Base-by-base conservation (phyloP, 2,113 vertebrate species). In the Nesogale talazaci region DNA sequence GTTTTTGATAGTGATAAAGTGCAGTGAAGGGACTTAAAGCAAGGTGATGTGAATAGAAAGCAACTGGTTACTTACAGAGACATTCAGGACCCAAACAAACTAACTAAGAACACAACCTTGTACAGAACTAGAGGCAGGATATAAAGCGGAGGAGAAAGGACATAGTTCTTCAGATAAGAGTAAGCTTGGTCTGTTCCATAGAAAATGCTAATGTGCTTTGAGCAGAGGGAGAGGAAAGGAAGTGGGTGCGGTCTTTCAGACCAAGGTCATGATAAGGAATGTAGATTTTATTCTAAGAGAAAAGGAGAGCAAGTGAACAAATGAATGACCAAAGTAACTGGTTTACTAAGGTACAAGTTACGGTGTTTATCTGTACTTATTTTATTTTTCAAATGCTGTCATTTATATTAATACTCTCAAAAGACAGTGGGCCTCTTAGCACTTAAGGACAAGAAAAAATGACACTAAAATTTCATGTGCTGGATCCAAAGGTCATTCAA, bases 241-340 rank as follows among this genome's bases (percentile, higher is more conserved):
- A 17, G 2, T 36, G 10, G 40, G 8, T 56, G 40, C 46, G 1
- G 12, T 38, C 67, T 22, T 29, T 52, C 29, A 40, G 56, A 61
- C 23, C 34, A 84, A 90, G 8, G 12, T 57, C 27, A 6, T 1
- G 31, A 52, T 61, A 8, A 61, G 12, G 10, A 31, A n/a, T 56
- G 88, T 59, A 61, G 36, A 42, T 86, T 83, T 93, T 69, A 19
- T 78, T 92, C 61, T 70, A 31, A 72, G 70, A 80, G 6, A 23
- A 52, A 72, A 83, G 81, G 25, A 79, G 14, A 91, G 31, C 14
- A 61, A 25, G 25, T 27, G 63, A 25, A 29, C 23, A 65, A 25
- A 10, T 27, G 22, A 65, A 10, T 27, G 10, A 75, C 22, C 56
- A 57, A 52, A 34, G n/a, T 61, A 17, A n/a, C n/a, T 59, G n/a